A percentile compares a stretch with the other conserved stretches of the same genome.
These are phyloP conservation scores for Tenthredo livida DNA, from an alignment of 2,888 invertebrate genomes.

Conservation along the genomic window DNA sequence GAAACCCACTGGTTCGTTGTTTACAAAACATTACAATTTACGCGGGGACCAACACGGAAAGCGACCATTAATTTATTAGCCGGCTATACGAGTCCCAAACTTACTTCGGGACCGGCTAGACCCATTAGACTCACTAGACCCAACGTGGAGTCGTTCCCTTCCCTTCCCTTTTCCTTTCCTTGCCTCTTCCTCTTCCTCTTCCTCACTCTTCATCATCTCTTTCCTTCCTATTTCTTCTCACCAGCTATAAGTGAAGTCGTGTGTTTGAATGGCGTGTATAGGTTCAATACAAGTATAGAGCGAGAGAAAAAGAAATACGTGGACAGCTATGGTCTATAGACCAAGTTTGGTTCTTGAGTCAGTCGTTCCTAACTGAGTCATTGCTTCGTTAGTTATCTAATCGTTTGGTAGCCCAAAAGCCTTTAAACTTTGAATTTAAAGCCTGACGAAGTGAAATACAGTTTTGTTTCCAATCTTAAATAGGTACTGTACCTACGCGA, in stretches of 20 bases:
- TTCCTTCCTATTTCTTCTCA: background rate
- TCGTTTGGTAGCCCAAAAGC: slow-evolving; percentile 4
- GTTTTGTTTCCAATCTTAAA: slow-evolving; percentile 31
- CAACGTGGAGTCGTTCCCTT: background rate
- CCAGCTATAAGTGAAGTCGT: background rate
- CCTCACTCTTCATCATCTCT: background rate
- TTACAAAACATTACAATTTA: slow-evolving; percentile 72
- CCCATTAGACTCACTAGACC: background rate
- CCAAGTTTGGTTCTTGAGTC: slow-evolving; percentile 7
- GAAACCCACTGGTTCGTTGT: slow-evolving; percentile 68
- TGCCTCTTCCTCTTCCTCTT: background rate
- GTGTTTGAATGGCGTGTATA: background rate
- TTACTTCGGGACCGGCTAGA: background rate
- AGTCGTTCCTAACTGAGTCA: slow-evolving; percentile 5
- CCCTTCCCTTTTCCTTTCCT: too few species aligned
- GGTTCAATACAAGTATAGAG: background rate
- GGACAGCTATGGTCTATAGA: background rate
- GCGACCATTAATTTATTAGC: slow-evolving; percentile 67
- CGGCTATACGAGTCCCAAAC: slow-evolving; percentile 7
- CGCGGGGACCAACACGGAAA: slow-evolving; percentile 63
- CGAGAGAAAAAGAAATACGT: background rate
- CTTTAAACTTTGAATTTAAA: slow-evolving; percentile 38
- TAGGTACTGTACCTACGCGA: background rate
- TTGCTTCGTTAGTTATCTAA: slow-evolving; percentile 32
- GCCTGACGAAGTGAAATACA: slow-evolving; percentile 21